Conservation (phyloP, 2,797 vertebrate genomes). For the Cichlasoma orientale region DNA sequence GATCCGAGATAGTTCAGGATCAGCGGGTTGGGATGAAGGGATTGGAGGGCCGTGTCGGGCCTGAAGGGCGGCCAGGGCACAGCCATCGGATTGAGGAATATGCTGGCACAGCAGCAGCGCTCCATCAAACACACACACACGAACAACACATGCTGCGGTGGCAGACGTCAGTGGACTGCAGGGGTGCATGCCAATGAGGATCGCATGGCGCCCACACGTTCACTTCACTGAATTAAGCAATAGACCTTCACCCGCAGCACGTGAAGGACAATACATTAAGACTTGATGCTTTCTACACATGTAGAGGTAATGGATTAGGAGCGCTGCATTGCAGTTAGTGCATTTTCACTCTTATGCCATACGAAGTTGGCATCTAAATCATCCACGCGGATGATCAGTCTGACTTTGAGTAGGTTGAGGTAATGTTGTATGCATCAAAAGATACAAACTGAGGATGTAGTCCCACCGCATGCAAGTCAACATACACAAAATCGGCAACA, state of each 20-base stretch:
- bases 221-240: conserved; percentile 59
- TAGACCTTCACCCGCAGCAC: conserved; percentile 62
- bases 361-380: conserved; percentile 51
- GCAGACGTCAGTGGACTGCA: conserved; percentile 29
- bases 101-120: conserved; percentile 71
- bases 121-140: conserved; percentile 48
- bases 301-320: conserved; percentile 47
- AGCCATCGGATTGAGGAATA: conserved; percentile 62
- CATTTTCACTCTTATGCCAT: conserved; percentile 36
- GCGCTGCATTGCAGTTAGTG: conserved; percentile 41
- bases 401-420: conserved; percentile 26
- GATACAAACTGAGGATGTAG: conserved; percentile 15
- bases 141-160: conserved; percentile 32
- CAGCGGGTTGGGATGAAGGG: conserved; percentile 38
- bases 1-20: conserved; percentile 29
- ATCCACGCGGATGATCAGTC: neutral
- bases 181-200: conserved; percentile 51
- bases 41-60: conserved; percentile 15
- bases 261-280: conserved; percentile 63
- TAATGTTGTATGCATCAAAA: conserved; percentile 2
- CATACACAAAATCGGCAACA: conserved; percentile 17
- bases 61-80: conserved; percentile 61
- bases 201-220: conserved; percentile 25
- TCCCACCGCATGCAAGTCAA: conserved; percentile 7
- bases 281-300: conserved; percentile 28